These are phyloP conservation scores for Anorthoa munda DNA, from an alignment of 2,888 invertebrate species.

Conservation along the genomic window DNA sequence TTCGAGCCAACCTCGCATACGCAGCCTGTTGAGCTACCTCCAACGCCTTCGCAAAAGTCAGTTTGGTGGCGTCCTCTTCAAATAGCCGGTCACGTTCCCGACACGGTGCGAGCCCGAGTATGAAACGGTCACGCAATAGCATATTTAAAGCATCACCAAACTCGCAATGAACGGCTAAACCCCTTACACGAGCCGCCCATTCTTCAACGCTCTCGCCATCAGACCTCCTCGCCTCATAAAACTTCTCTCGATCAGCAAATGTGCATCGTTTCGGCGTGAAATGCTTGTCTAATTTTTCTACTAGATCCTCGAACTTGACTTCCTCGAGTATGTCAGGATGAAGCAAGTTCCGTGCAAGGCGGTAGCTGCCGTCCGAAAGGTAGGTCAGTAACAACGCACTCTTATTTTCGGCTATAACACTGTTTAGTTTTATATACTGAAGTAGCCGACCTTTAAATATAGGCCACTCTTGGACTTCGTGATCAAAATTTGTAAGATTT, in stretches of 20 bases:
- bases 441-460: too few relatives aligned
- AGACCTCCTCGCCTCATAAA: slow-evolving; percentile 6
- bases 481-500: neutral
- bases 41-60: neutral
- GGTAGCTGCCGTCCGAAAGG: neutral
- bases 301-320: slow-evolving; percentile 10
- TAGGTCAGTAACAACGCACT: neutral
- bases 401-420: neutral
- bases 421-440: neutral
- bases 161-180: slow-evolving; percentile 6
- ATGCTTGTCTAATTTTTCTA: slow-evolving; percentile 3
- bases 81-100: slow-evolving; percentile 7
- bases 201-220: slow-evolving; percentile 9
- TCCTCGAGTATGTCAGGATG: neutral
- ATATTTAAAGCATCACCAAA: slow-evolving; percentile 4
- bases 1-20: neutral
- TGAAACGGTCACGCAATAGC: slow-evolving; percentile 4
- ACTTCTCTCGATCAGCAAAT: slow-evolving; percentile 13
- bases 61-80: neutral
- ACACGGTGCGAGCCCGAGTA: slow-evolving; percentile 1
- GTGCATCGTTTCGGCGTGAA: neutral
- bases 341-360: neutral
- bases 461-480: too few relatives aligned
- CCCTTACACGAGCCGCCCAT: slow-evolving; percentile 2
- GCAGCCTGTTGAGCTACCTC: slow-evolving; percentile 3